Percentiles rank a stretch among this genome's conserved stretches.
Evolutionary conservation across 2,113 vertebrate species (phyloP).

Genomic region (Mus pahari): DNA sequence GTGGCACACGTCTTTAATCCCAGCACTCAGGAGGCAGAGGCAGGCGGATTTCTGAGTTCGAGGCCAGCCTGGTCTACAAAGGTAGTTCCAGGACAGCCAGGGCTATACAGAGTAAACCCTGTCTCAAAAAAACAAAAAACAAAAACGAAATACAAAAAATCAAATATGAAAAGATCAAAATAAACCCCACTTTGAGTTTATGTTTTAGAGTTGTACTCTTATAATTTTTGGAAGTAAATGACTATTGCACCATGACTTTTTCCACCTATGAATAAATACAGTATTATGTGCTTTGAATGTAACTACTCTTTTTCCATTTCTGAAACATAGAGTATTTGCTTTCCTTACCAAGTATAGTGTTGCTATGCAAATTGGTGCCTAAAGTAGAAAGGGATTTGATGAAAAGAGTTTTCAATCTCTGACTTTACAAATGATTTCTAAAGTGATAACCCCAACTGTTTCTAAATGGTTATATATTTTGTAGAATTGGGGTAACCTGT

Average conservation of each 20-base stretch:
- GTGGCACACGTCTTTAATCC: too few relatives aligned
- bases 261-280: background rate
- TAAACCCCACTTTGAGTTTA: background rate
- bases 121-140: too few relatives aligned
- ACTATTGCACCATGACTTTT: background rate
- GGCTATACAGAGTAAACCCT: too few relatives aligned
- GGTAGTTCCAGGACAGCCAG: too few relatives aligned
- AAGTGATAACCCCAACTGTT: background rate
- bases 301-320: background rate
- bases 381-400: background rate
- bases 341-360: background rate
- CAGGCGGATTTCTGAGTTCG: too few relatives aligned
- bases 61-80: too few relatives aligned
- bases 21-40: too few relatives aligned
- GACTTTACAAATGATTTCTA: background rate
- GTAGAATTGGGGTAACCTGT: background rate
- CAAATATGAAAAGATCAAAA: background rate
- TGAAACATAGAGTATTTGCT: background rate
- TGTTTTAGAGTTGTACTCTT: background rate
- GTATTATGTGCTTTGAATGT: slow-evolving; percentile 13
- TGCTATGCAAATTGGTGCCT: background rate
- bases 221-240: background rate
- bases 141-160: too few relatives aligned
- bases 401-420: background rate
- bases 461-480: background rate